Evolutionary conservation across 2,113 vertebrate genomes (phyloP).

Genomic region (Gambusia affinis): DNA sequence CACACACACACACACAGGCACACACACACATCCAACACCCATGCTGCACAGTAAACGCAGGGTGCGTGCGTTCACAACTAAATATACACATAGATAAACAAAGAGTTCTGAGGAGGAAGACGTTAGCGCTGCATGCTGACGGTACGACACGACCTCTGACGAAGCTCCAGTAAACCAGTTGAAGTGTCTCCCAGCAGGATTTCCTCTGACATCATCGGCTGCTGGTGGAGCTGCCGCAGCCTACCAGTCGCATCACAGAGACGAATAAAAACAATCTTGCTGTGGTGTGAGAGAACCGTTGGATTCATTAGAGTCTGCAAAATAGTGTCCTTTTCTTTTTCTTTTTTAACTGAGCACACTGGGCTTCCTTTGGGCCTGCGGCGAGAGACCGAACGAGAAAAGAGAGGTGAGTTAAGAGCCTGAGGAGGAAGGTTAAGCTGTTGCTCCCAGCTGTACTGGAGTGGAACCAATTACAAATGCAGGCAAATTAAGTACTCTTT

Average conservation of each 20-base stretch:
- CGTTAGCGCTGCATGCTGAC: no score
- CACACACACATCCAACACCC: neutral
- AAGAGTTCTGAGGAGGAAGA: no score
- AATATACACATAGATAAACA: neutral
- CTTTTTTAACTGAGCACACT: neutral
- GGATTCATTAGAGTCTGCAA: slow-evolving; percentile 7
- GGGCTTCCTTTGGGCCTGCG: neutral
- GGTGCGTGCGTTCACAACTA: neutral
- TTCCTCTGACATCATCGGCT: slow-evolving; percentile 45
- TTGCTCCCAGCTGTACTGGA: slow-evolving; percentile 12
- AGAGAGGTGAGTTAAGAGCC: slow-evolving; percentile 1
- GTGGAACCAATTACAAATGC: neutral
- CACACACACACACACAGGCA: slow-evolving; percentile 7
- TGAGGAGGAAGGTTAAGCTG: slow-evolving; percentile 8
- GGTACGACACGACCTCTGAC: neutral
- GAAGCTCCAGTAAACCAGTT: slow-evolving; percentile 1
- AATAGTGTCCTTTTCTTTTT: neutral
- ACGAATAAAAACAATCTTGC: neutral
- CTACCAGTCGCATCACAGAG: neutral
- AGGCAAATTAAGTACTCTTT: neutral
- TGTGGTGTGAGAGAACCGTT: neutral
- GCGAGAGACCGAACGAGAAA: neutral
- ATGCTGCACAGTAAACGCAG: neutral
- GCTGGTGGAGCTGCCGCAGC: neutral
- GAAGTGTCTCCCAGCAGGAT: slow-evolving; percentile 28